phyloP scores from a whole-genome alignment of 2,888 invertebrate genomes.

The Tyria jacobaeae region DNA sequence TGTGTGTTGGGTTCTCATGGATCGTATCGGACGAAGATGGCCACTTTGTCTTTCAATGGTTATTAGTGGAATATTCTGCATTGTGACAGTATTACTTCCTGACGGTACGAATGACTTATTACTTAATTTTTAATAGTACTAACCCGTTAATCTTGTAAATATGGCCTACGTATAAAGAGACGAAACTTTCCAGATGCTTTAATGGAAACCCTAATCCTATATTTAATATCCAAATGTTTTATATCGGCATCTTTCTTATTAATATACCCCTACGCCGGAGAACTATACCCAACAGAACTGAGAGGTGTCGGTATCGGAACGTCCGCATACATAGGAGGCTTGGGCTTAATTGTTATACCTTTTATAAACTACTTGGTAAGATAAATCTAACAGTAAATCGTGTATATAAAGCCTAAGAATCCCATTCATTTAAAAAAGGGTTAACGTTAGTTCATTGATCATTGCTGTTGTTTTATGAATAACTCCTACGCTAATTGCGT shows the following conservation, averaged over 20 bases:
- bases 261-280: slow-evolving; percentile 97
- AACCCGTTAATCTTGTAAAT: slow-evolving; percentile 28
- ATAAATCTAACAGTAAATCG: slow-evolving; percentile 14
- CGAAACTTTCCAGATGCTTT: slow-evolving; percentile 88
- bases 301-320: slow-evolving; percentile 96
- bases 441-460: neutral
- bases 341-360: slow-evolving; percentile 95
- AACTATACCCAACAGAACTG: slow-evolving; percentile 95
- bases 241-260: slow-evolving; percentile 96
- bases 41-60: slow-evolving; percentile 95
- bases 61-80: slow-evolving; percentile 93
- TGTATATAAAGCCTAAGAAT: neutral
- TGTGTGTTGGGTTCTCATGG: slow-evolving; percentile 95
- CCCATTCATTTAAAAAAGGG: neutral
- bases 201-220: slow-evolving; percentile 90
- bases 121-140: neutral
- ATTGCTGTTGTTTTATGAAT: neutral
- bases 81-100: slow-evolving; percentile 94
- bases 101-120: slow-evolving; percentile 83
- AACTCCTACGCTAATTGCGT: neutral
- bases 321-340: slow-evolving; percentile 95
- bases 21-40: slow-evolving; percentile 95
- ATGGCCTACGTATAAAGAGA: slow-evolving; percentile 27
- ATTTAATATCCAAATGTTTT: slow-evolving; percentile 94
- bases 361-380: slow-evolving; percentile 96